Conservation (phyloP, 2,113 vertebrate genomes). For the Anarrhichthys ocellatus region DNA sequence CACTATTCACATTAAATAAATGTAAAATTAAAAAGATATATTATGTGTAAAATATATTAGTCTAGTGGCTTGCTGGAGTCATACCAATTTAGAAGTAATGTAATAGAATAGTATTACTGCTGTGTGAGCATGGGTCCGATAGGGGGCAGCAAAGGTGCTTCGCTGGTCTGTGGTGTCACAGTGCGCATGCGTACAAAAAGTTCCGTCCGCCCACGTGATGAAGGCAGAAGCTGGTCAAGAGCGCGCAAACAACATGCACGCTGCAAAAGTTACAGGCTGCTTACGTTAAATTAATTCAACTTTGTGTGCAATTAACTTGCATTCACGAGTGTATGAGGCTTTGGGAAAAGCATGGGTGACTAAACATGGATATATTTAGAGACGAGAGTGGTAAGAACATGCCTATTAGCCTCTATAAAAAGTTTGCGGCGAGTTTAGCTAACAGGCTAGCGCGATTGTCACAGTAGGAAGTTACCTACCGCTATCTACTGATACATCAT, state of each 20-base stretch:
- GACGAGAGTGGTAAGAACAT: constrained; percentile 56
- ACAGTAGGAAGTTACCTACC: not conserved
- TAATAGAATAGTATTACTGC: not conserved
- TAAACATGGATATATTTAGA: constrained; percentile 50
- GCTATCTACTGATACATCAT: not conserved
- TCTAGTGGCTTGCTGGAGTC: not conserved
- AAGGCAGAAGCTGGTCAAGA: not conserved
- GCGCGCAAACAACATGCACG: not conserved
- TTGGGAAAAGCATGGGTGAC: not conserved
- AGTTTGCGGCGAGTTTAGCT: constrained; percentile 31
- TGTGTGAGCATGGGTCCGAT: not conserved
- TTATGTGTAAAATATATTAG: not conserved
- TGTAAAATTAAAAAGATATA: not conserved
- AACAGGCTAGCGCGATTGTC: constrained; percentile 9
- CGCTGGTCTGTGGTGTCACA: not conserved
- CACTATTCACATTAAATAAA: not conserved
- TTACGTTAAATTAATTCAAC: not conserved
- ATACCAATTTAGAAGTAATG: not conserved
- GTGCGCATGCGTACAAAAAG: constrained; percentile 36
- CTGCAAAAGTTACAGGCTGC: not conserved
- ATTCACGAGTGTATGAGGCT: not conserved
- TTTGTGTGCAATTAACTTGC: not conserved
- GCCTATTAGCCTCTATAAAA: not conserved
- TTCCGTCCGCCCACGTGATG: not conserved
- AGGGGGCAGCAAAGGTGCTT: not conserved